Evolutionary conservation across 2,888 invertebrate species (phyloP).

Genomic region (Ecdyonurus torrentis): DNA sequence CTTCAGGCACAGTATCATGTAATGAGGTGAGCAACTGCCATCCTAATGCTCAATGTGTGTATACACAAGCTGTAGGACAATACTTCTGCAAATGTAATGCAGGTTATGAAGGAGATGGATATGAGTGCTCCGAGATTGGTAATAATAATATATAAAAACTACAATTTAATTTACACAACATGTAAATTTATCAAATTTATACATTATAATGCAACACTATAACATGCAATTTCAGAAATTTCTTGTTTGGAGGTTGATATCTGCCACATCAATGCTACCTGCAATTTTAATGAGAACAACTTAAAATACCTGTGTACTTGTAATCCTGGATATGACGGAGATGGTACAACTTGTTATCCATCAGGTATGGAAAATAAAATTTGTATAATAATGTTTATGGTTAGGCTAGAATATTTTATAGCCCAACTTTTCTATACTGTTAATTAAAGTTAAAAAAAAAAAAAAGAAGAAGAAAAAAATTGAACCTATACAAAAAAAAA

Average conservation of each 20-base stretch:
- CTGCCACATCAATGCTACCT: constrained; percentile 59
- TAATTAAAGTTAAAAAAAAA: too few relatives aligned
- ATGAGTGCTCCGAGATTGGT: constrained; percentile 44
- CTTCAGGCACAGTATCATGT: constrained; percentile 33
- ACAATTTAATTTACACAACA: constrained; percentile 16
- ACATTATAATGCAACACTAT: too few relatives aligned
- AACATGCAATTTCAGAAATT: constrained; percentile 17
- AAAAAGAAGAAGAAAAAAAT: too few relatives aligned
- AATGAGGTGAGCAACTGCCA: constrained; percentile 57
- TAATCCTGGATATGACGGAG: constrained; percentile 61
- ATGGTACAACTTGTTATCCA: constrained; percentile 58
- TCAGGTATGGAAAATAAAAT: too few relatives aligned
- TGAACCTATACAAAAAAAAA: too few relatives aligned
- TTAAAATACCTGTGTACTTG: constrained; percentile 59
- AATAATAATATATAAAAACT: constrained; percentile 24
- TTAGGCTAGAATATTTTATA: too few relatives aligned
- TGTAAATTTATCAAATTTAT: background rate
- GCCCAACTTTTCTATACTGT: too few relatives aligned
- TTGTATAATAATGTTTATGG: too few relatives aligned
- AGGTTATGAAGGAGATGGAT: constrained; percentile 76
- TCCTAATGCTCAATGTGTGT: constrained; percentile 60
- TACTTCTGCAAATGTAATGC: constrained; percentile 60
- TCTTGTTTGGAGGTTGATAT: constrained; percentile 29
- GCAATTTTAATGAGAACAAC: constrained; percentile 46
- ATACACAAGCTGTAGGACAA: constrained; percentile 33